Percentiles rank a stretch among this genome's conserved stretches.
Conservation (phyloP, 2,888 invertebrate species). For the Thalpophila matura region DNA sequence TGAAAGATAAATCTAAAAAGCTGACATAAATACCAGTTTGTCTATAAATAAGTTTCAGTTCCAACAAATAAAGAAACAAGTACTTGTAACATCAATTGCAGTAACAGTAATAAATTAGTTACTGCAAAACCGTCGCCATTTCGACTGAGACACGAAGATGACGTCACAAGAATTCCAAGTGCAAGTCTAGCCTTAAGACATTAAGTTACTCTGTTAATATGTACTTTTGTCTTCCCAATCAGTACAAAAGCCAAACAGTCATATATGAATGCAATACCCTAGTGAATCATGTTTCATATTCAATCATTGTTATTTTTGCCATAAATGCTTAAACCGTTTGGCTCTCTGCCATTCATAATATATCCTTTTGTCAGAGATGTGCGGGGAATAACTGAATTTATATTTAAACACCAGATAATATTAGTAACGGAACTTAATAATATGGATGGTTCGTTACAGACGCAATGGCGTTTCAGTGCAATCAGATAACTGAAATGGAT, state of each 20-base stretch:
- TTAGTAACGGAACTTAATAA: constrained; percentile 45
- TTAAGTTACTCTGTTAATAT: constrained; percentile 15
- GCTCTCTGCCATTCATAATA: constrained; percentile 59
- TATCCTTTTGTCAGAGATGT: constrained; percentile 45
- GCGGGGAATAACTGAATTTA: constrained; percentile 38
- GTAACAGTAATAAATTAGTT: constrained; percentile 50
- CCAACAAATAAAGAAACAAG: constrained; percentile 12
- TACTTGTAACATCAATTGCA: constrained; percentile 48
- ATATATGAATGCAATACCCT: constrained; percentile 21
- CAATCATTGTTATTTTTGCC: constrained; percentile 65
- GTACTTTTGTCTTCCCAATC: not conserved
- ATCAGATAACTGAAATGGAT: constrained; percentile 48
- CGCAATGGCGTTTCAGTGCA: constrained; percentile 29
- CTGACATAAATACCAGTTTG: not conserved
- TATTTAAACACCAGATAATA: constrained; percentile 53
- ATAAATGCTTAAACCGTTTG: constrained; percentile 56
- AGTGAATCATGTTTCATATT: constrained; percentile 61
- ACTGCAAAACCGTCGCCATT: constrained; percentile 43
- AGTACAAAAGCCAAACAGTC: constrained; percentile 28
- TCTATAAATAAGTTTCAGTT: not conserved
- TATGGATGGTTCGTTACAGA: constrained; percentile 43
- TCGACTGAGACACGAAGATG: constrained; percentile 37
- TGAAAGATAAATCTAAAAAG: not conserved
- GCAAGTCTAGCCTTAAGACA: constrained; percentile 40
- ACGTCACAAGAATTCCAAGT: constrained; percentile 45